A percentile compares a stretch with the other conserved stretches of the same genome.
Evolutionary conservation across 2,888 invertebrate species (phyloP).

Genomic region (Horisme vitalbata): DNA sequence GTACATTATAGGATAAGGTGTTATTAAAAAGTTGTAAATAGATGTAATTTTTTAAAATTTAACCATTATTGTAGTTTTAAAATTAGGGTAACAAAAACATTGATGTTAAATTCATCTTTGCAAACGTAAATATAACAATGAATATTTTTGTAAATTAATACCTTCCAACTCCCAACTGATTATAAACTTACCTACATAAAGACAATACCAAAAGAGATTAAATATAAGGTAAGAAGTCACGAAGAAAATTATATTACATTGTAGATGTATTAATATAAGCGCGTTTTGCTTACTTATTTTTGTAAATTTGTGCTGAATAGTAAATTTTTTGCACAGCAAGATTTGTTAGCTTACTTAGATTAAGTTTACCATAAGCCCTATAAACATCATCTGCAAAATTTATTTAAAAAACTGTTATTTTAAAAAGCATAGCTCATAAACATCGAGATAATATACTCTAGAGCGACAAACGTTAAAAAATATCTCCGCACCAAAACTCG

Average conservation of each 20-base stretch:
- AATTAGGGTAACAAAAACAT: not conserved
- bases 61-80: conserved; percentile 1
- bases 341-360: conserved; percentile 19
- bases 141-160: conserved; percentile 8
- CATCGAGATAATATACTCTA: too few relatives aligned
- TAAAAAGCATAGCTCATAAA: not conserved
- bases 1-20: conserved; percentile 2
- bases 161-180: not conserved
- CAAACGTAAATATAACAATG: not conserved
- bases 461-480: too few relatives aligned
- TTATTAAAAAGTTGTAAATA: conserved; percentile 24
- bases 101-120: too few relatives aligned
- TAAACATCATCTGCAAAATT: not conserved
- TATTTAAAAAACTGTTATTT: not conserved
- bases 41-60: conserved; percentile 21
- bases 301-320: conserved; percentile 18
- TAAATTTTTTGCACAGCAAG: conserved; percentile 6
- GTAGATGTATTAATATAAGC: not conserved
- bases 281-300: conserved; percentile 9
- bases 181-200: conserved; percentile 9
- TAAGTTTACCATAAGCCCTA: conserved; percentile 21
- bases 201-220: conserved; percentile 21
- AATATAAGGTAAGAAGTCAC: not conserved
- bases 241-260: not conserved
- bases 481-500: too few relatives aligned